Conservation (phyloP, 2,113 vertebrate genomes). For the Craseonycteris thonglongyai region DNA sequence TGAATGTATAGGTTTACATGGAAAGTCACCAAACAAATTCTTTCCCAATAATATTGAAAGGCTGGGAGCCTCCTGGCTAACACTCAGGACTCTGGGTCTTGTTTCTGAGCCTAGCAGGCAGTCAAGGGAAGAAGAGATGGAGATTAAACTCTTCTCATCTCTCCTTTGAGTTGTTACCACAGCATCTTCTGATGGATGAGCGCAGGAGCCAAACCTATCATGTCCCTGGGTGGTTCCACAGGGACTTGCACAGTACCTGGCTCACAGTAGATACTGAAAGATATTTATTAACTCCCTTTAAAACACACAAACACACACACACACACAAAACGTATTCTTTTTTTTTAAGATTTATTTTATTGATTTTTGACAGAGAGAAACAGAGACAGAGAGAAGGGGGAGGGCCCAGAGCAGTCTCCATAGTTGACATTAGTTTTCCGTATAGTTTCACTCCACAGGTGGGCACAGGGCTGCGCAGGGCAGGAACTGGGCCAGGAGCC, state of each 20-base stretch:
- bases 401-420: no score
- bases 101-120: background rate
- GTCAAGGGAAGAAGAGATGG: background rate
- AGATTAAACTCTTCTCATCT: background rate
- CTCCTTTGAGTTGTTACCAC: background rate
- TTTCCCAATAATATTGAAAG: background rate
- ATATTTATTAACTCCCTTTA: background rate
- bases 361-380: no score
- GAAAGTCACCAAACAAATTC: background rate
- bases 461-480: no score
- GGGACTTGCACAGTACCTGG: background rate
- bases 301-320: no score
- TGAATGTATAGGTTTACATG: background rate
- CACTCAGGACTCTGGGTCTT: background rate
- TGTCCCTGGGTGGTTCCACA: background rate
- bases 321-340: no score
- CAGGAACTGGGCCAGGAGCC: no score
- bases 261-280: background rate
- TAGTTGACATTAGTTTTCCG: no score
- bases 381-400: no score
- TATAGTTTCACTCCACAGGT: no score
- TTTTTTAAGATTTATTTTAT: no score
- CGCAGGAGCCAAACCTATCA: background rate
- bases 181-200: background rate
- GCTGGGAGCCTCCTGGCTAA: background rate